Evolutionary conservation across 2,888 invertebrate species (phyloP), one percentile per base, ranked within the genome.

Genomic region (Petrolisthes manimaculis): DNA sequence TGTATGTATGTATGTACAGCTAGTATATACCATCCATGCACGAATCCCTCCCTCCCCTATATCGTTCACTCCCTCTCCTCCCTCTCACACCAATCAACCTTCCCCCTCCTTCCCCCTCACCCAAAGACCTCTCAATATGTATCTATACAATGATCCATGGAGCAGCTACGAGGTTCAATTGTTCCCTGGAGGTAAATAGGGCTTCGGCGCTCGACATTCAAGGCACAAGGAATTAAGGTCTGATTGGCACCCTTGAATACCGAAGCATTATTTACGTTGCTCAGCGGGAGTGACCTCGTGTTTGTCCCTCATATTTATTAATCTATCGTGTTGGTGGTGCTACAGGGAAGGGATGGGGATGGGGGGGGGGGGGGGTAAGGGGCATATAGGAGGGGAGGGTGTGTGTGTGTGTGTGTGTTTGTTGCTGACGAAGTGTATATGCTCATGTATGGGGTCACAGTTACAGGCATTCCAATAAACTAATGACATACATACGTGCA

Each of bases 101-200:
- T 9, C 61, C 61, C 61, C 61, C 14, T 14, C 61, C 61, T 61
- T 61, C 61, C 61, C 14, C 61, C 61, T 61, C 61, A 6, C 61
- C 61, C 61, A 6, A 6, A 61, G 61, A 61, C 61, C 61, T 61
- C 61, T 61, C 61, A 61, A 61, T 61, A 61, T 61, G 61, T 61
- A 61, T 61, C 61, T 61, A 61, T 61, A n/a, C n/a, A 61, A 61
- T 61, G 61, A 61, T 14, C 61, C 61, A 6, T n/a, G n/a, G n/a
- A n/a, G n/a, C n/a, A n/a, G n/a, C n/a, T n/a, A n/a, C n/a, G 61
- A 61, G 61, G 61, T 61, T 61, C 61, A 61, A 61, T 61, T 61
- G 61, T 61, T 61, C 61, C 61, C 61, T 61, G 61, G 61, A 14
- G 14, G 61, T 61, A 6, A 61, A 61, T 14, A 14, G 61, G 61